Conservation (phyloP, 2,797 vertebrate genomes). For the Sebastolobus alascanus region DNA sequence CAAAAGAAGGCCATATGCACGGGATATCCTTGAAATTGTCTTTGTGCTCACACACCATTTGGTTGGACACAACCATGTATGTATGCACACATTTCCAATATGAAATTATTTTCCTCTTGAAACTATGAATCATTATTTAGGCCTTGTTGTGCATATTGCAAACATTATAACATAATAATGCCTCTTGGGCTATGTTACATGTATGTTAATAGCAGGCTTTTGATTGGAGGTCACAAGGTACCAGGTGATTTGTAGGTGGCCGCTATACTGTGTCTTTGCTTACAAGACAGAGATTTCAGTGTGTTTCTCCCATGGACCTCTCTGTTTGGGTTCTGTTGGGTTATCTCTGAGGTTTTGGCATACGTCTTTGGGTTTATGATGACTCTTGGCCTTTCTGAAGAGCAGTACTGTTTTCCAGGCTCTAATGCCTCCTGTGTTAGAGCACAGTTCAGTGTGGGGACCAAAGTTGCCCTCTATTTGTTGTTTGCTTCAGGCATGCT, state of each 20-base stretch:
- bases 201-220: neutral
- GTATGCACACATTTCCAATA: neutral
- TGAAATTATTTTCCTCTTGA: neutral
- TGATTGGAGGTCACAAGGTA: neutral
- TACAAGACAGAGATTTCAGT: neutral
- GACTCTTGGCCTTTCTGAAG: neutral
- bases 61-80: too few species aligned
- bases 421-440: conserved; percentile 2
- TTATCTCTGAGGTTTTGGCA: neutral
- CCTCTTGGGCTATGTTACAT: neutral
- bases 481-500: conserved; percentile 7
- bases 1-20: too few species aligned
- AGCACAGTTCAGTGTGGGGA: neutral
- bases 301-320: neutral
- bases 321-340: neutral
- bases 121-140: neutral
- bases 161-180: rapidly evolving
- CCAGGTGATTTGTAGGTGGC: neutral
- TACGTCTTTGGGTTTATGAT: neutral
- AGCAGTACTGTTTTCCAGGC: conserved; percentile 23
- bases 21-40: too few species aligned
- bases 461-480: neutral
- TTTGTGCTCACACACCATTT: neutral
- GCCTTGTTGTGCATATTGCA: neutral
- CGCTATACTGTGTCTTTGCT: neutral